Evolutionary conservation across 2,888 invertebrate species (phyloP).

Genomic region (Platycheirus albimanus): DNA sequence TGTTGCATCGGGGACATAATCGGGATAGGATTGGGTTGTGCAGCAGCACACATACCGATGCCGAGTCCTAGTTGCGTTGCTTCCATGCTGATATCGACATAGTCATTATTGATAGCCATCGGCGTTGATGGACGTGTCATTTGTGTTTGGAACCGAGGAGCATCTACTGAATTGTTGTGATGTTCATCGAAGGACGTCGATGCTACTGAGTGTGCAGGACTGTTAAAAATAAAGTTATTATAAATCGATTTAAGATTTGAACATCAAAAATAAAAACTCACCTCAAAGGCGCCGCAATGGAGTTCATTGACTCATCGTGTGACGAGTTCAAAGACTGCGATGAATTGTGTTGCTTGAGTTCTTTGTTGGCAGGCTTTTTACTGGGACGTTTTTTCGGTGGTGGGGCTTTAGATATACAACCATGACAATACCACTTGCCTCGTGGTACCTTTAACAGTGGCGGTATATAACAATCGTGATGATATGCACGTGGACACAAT

Average conservation of each 20-base stretch:
- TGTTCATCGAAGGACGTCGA: constrained; percentile 86
- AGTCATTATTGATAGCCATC: constrained; percentile 75
- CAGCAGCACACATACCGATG: constrained; percentile 34
- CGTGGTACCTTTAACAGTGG: constrained; percentile 91
- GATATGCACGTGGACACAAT: constrained; percentile 94
- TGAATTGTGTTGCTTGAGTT: constrained; percentile 78
- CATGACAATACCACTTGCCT: constrained; percentile 95
- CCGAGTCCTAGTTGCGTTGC: constrained; percentile 42
- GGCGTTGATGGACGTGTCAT: constrained; percentile 79
- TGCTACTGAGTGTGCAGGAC: constrained; percentile 88
- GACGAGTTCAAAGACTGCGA: constrained; percentile 81
- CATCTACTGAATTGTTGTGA: constrained; percentile 81
- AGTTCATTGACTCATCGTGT: constrained; percentile 82
- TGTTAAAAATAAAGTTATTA: constrained; percentile 77
- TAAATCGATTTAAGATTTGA: constrained; percentile 1
- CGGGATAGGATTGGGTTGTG: constrained; percentile 74
- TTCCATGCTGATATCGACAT: constrained; percentile 75
- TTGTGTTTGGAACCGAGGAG: constrained; percentile 80
- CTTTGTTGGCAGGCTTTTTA: constrained; percentile 83
- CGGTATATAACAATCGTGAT: constrained; percentile 96
- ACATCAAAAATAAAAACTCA: constrained; percentile 74
- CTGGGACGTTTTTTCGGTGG: constrained; percentile 87
- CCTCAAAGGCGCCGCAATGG: constrained; percentile 81
- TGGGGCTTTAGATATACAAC: constrained; percentile 93
- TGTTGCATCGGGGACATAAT: constrained; percentile 77